phyloP scores from a whole-genome alignment of 2,888 invertebrate genomes.

The Sphecodes monilicornis region DNA sequence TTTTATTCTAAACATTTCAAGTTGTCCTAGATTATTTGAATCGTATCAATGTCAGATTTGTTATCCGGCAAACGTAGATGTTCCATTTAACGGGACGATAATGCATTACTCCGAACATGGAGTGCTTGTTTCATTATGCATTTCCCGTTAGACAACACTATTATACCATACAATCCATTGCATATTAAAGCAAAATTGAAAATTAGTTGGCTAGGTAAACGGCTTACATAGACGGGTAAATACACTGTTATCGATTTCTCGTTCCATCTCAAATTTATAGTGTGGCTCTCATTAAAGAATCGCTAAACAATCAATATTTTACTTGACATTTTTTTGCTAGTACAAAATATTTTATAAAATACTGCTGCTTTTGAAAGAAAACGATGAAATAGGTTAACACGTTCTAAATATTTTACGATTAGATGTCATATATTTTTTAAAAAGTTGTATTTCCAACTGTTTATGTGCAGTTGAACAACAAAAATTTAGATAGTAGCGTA shows the following conservation, averaged over 20 bases:
- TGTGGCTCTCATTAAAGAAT: background rate
- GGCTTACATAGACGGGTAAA: background rate
- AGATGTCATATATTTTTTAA: too few species aligned
- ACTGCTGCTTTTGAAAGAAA: too few species aligned
- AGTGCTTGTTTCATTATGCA: background rate
- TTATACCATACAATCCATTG: background rate
- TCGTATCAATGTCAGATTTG: background rate
- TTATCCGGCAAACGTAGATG: background rate
- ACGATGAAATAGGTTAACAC: too few species aligned
- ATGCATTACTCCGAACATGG: background rate
- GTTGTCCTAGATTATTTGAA: too few species aligned
- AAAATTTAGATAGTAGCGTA: too few species aligned
- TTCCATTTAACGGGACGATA: background rate
- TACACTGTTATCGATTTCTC: background rate
- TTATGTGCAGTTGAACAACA: too few species aligned
- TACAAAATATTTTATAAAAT: background rate
- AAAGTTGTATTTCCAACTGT: too few species aligned
- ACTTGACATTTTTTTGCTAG: background rate
- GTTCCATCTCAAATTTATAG: background rate
- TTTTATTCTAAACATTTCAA: background rate
- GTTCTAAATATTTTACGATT: too few species aligned
- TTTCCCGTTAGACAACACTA: background rate
- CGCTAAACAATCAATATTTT: background rate
- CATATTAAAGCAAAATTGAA: conserved; percentile 16
- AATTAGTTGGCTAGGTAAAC: conserved; percentile 12